Evolutionary conservation across 2,113 vertebrate species (phyloP), one percentile per base, ranked within the genome.

Genomic region (Colossoma macropomum): DNA sequence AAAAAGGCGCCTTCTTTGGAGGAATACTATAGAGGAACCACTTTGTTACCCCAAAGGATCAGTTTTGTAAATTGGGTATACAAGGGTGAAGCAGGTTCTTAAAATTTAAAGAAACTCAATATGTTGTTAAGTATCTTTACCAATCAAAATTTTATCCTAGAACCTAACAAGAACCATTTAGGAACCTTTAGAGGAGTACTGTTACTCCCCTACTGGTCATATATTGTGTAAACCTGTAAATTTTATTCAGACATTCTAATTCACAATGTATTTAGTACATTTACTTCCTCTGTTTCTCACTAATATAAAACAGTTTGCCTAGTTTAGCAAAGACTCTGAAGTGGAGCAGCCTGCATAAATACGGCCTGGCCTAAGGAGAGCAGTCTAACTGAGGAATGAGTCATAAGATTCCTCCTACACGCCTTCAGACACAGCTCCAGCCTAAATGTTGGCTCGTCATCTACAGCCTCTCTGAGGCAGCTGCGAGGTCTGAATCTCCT

Each of bases 341-440:
- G 13, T 6, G 8, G 28, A 13, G 38, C 59, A 38, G 52, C 41
- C n/a, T 80, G 8, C 6, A 30, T 25, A 25, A 45, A 50, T 16
- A 32, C 23, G 28, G 34, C 59, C 38, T 4, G 41, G 50, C 34
- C 25, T 45, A 62, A 73, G 54, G 11, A 48, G 54, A 45, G 17
- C 50, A 59, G 52, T 28, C 4, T n/a, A 10, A 28, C 17, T 63
- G 34, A 45, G 21, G 34, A 45, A 73, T 65, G 69, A 73, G 69
- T 81, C 69, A 73, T n/a, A 63, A 30, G 34, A 73, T 81, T 73
- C 79, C 41, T 50, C 27, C 52, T 3, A 50, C 1, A 50, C 1
- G 60, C 25, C 79, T 50, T n/a, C 8, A 50, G 66, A 72, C 34
- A 66, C 17, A 59, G 41, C 68, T 72, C n/a, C 6, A 50, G 77